Conservation (phyloP, 1,140 invertebrate species). For the Ceratosolen solmsi region DNA sequence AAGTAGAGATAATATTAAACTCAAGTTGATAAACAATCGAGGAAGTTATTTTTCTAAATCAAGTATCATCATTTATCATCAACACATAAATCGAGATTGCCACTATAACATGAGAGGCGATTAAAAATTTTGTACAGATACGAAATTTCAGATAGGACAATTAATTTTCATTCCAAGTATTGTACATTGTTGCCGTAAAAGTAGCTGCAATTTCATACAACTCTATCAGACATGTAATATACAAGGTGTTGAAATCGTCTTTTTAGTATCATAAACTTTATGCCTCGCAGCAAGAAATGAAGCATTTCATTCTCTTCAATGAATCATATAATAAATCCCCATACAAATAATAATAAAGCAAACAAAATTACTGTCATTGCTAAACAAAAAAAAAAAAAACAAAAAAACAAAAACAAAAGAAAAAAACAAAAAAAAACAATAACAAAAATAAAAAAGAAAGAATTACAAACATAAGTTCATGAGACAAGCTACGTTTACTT, state of each 20-base stretch:
- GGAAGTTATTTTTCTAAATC: background rate
- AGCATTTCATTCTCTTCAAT: conserved; percentile 34
- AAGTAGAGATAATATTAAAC: background rate
- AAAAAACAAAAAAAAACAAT: conserved; percentile 3
- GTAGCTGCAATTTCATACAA: conserved; percentile 3
- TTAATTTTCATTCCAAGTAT: background rate
- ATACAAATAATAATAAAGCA: conserved; percentile 20
- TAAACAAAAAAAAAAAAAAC: background rate
- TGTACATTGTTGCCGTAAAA: conserved; percentile 16
- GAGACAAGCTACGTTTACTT: background rate
- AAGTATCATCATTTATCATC: background rate
- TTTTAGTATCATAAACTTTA: conserved; percentile 21
- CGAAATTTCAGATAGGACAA: background rate
- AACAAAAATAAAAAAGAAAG: no score
- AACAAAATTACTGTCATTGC: conserved; percentile 36
- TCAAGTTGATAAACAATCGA: no score
- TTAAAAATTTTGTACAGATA: background rate
- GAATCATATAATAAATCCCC: conserved; percentile 31
- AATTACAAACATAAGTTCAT: no score
- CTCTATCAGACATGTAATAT: conserved; percentile 21
- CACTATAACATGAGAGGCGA: background rate
- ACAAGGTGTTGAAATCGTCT: conserved; percentile 30
- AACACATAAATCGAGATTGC: background rate
- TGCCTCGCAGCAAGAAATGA: conserved; percentile 27
- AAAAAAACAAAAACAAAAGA: background rate